Percentiles rank a stretch among this genome's conserved stretches.
Evolutionary conservation across 2,888 invertebrate species (phyloP).

Genomic region (Lochmaea crataegi): DNA sequence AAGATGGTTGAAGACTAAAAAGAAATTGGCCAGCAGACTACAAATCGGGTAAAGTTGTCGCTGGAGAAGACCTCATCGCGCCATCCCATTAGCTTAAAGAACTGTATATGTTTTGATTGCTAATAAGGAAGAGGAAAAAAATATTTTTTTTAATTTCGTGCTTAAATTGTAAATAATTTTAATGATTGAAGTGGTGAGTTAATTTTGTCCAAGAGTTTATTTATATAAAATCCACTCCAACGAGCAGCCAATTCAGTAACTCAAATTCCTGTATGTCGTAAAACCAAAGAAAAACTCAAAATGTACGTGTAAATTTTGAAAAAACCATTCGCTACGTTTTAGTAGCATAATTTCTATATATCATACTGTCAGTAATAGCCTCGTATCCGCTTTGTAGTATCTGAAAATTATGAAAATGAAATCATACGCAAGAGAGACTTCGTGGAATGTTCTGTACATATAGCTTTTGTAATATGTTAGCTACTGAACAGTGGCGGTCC

Average conservation of each 20-base stretch:
- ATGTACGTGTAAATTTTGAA: not conserved
- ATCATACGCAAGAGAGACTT: slow-evolving; percentile 49
- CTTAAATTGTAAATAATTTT: too few species aligned
- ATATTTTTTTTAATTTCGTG: too few species aligned
- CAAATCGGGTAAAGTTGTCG: too few species aligned
- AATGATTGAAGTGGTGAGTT: too few species aligned
- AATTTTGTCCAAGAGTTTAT: too few species aligned
- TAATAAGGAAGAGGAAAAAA: too few species aligned
- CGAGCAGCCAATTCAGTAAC: not conserved
- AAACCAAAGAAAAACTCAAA: not conserved
- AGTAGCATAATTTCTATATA: not conserved
- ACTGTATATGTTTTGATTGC: too few species aligned
- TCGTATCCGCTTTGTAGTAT: slow-evolving; percentile 16
- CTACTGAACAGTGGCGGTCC: not conserved
- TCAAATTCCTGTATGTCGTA: not conserved
- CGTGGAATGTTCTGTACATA: slow-evolving; percentile 48
- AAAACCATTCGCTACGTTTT: not conserved
- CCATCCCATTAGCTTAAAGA: too few species aligned
- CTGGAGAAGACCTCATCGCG: too few species aligned
- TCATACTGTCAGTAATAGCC: slow-evolving; percentile 8
- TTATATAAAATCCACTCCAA: too few species aligned
- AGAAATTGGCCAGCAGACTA: too few species aligned
- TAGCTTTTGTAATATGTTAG: not conserved
- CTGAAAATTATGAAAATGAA: slow-evolving; percentile 52
- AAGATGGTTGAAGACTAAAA: too few species aligned